Evolutionary conservation across 2,888 invertebrate genomes (phyloP).

Genomic region (Crioceris asparagi): DNA sequence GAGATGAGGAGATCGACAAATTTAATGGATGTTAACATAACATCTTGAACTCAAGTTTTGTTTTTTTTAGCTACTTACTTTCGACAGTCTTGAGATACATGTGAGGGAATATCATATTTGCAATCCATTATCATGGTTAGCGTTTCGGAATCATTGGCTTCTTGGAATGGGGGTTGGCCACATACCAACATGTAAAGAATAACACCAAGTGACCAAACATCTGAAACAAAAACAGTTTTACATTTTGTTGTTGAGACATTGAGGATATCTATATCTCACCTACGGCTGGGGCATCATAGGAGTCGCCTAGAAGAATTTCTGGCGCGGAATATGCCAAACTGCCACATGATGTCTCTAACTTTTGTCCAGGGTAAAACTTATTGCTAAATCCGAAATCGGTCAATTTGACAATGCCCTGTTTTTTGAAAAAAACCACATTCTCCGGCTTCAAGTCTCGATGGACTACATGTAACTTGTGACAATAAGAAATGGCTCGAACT

Average conservation of each 20-base stretch:
- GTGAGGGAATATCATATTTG: constrained; percentile 85
- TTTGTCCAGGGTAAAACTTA: constrained; percentile 90
- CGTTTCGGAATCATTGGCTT: constrained; percentile 98
- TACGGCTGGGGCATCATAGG: constrained; percentile 97
- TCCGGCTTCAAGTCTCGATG: constrained; percentile 93
- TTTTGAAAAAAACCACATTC: constrained; percentile 98
- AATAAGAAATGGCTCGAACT: constrained; percentile 94
- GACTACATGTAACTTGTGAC: constrained; percentile 82
- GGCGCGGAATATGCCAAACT: constrained; percentile 98
- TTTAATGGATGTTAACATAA: neutral
- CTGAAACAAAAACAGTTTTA: constrained; percentile 48
- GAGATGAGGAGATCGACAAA: constrained; percentile 1
- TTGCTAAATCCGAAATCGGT: constrained; percentile 99
- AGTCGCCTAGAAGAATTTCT: constrained; percentile 95
- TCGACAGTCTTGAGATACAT: constrained; percentile 79
- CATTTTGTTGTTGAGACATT: too few species aligned
- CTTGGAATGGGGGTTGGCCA: constrained; percentile 96
- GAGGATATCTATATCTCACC: too few species aligned
- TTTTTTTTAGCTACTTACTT: too few species aligned
- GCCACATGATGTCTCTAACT: constrained; percentile 95
- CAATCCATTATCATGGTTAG: constrained; percentile 99
- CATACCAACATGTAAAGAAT: constrained; percentile 98
- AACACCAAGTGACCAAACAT: constrained; percentile 98
- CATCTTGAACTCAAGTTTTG: constrained; percentile 1
- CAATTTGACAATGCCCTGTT: constrained; percentile 90